Base-by-base conservation (phyloP, 2,888 invertebrate genomes). In the Protonemura montana region DNA sequence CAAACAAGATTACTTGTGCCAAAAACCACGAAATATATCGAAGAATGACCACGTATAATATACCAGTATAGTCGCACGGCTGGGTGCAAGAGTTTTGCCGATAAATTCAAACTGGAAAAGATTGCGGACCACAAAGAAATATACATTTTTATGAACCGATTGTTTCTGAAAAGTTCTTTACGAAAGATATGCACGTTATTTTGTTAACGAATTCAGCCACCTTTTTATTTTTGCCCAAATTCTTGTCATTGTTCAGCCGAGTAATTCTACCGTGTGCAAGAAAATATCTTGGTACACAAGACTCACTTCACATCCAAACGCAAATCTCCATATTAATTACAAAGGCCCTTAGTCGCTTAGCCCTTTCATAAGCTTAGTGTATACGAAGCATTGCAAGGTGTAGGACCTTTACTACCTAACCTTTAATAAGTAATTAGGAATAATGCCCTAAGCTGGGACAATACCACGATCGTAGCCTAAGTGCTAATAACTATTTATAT, bases 1-100 rank as follows among this genome's bases (percentile, higher is more conserved):
- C 82, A 82, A 41, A 41, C 82, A 30, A 82, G 82, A 82, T 82
- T 82, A 82, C 82, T 35, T 28, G n/a, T 28, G 81, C 81, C 27
- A 81, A 81, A 81, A 81, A 81, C 28, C 81, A 29, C 81, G 30
- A 59, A 59, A 59, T 59, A 59, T 59, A 59, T 59, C 59, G 59
- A 59, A 59, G 59, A 59, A 59, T 59, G 59, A 59, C 59, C 59
- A 21, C 59, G 59, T 59, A 59, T 59, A 59, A 59, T 59, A 59
- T 59, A 59, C 16, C 59, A 59, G 59, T 59, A 59, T 59, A 10
- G 59, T 59, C 13, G 59, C 59, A 59, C 59, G 59, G 59, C 21
- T 59, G 59, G 16, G 59, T 21, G 59, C 59, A 7, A 59, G 21
- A 10, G 1, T 59, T 59, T 59, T 21, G 3, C 21, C 59, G 59